A percentile compares a stretch with the other conserved stretches of the same genome.
phyloP scores from a whole-genome alignment of 2,888 invertebrate genomes.

The Lasioglossum marginatum region DNA sequence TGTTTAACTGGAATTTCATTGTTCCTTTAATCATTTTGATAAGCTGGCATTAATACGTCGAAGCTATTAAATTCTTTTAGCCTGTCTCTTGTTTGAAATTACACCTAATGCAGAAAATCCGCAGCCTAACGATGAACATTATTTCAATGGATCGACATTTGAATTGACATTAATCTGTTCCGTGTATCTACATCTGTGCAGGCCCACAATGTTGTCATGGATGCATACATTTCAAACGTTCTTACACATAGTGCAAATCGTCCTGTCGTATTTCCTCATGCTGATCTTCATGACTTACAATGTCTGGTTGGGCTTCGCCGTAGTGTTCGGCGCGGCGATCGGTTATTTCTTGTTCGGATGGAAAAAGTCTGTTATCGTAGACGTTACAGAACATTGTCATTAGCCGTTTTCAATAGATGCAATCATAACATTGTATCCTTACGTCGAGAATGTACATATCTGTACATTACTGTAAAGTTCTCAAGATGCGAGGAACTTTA shows the following conservation, averaged over 20 bases:
- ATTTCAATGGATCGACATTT: not conserved
- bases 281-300: conserved; percentile 99
- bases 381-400: conserved; percentile 98
- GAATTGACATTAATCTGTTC: conserved; percentile 31
- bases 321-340: conserved; percentile 94
- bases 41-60: not conserved
- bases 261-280: conserved; percentile 97
- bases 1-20: not conserved
- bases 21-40: not conserved
- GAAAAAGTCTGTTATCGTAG: conserved; percentile 97
- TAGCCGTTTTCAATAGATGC: conserved; percentile 81
- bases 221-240: conserved; percentile 94
- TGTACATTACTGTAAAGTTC: conserved; percentile 48
- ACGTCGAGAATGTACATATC: conserved; percentile 41
- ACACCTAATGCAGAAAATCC: not conserved
- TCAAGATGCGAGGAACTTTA: conserved; percentile 19
- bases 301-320: conserved; percentile 95
- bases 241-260: conserved; percentile 95
- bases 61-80: not conserved
- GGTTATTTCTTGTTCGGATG: conserved; percentile 98
- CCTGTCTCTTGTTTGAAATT: not conserved
- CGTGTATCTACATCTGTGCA: conserved; percentile 84
- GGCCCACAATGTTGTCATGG: conserved; percentile 93
- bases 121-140: not conserved
- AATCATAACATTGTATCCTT: conserved; percentile 32